Base-by-base conservation (phyloP, 2,888 invertebrate genomes). In the Microplitis manilae region DNA sequence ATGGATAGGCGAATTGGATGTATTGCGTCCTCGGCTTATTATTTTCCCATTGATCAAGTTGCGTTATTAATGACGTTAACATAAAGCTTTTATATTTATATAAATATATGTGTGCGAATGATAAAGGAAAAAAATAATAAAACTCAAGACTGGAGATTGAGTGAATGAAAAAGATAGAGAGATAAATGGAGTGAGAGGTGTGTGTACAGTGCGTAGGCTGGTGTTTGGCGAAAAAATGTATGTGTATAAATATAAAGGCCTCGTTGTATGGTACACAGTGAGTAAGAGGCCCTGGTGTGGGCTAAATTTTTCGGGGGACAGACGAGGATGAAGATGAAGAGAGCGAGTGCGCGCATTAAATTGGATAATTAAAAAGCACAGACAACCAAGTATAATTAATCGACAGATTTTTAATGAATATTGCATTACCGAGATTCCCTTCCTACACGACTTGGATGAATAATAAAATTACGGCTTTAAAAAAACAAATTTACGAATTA, bases 361-460 rank as follows among this genome's bases (percentile, higher is more conserved):
- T 77, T 77, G 77, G 73, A 77, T 77, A 77, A 77, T 77, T 77
- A 77, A 77, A 77, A 77, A 77, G 71, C 73, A 73, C 73, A 73
- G 62, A 73, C 68, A 61, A 60, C 68, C 73, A 68, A 68, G 62
- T 39, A n/a, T 77, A 77, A 77, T 77, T 77, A 77, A 77, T 77
- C 64, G 77, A 77, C 73, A 62, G 68, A 68, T 69, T 73, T 73
- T 69, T 50, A 68, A 68, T 62, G 73, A 77, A 77, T 69, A 77
- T 73, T 77, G 73, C 73, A 76, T 76, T 76, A 61, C 60, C 30
- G 8, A 50, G 41, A 59, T 39, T 17, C 61, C 60, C 38, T 71
- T 64, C 50, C 20, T 68, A 69, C 75, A 39, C 75, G 70, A 70
- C 30, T 30, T 30, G 30, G 30, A 30, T 30, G 30, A 30, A 30